Evolutionary conservation across 2,888 invertebrate genomes (phyloP), one percentile per base, ranked within the genome.

Genomic region (Trissolcus brochymenae): DNA sequence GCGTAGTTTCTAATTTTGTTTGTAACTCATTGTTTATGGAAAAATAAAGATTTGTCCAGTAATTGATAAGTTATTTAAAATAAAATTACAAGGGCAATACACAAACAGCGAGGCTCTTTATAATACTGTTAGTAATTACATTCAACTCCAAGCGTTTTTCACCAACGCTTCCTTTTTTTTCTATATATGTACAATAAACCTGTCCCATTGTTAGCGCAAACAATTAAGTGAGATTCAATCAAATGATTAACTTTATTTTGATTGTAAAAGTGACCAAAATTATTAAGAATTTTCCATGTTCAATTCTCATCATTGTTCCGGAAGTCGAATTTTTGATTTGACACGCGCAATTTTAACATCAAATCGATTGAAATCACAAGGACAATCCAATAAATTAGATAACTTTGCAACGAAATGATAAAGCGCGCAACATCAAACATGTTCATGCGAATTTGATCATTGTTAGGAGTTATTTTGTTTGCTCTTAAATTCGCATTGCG

Each of bases 41-140:
- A 35, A 35, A 35, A 35, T 35, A 35, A 35, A 35, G 35, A 11
- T 46, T 16, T 46, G 6, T 46, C 19, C 11, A 51, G 11, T 19
- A 51, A 17, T 43, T 43, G 14, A n/a, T 3, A 21, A 51, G 4
- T 51, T 17, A 11, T 17, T 14, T 46, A 4, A 46, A 51, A 35
- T 51, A 11, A 16, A 17, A 40, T 64, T 40, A 17, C 9, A 57
- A 9, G 70, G 62, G 66, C 76, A 77, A 64, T 77, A 19, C 56
- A 67, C 64, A 77, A 77, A 77, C 67, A 67, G 29, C 29, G 59
- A 13, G 57, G 68, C 72, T 72, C 72, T 50, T 21, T 77, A 35
- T 35, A 77, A 77, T 77, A 77, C 76, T 72, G 76, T 77, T 77
- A 76, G 65, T 71, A 70, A 62, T 62, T 70, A 59, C 64, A 51